Evolutionary conservation across 2,888 invertebrate genomes (phyloP).

Genomic region (Trichacis sp.): DNA sequence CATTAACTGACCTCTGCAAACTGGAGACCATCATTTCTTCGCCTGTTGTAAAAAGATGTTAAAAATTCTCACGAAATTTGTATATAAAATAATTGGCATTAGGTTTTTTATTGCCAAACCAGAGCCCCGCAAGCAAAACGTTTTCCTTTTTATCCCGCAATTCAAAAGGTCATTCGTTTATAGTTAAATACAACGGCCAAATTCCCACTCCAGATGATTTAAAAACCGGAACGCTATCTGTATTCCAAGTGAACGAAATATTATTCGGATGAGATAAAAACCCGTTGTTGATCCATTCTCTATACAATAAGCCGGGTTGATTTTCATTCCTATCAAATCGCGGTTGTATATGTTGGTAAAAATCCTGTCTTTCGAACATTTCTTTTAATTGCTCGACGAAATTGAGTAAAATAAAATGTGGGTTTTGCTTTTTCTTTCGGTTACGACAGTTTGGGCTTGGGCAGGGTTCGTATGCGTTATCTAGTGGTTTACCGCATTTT

Average conservation of each 20-base stretch:
- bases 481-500: neutral
- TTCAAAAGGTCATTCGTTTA: constrained; percentile 16
- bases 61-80: neutral
- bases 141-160: constrained; percentile 15
- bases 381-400: constrained; percentile 16
- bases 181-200: constrained; percentile 17
- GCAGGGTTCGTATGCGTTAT: neutral
- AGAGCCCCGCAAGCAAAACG: constrained; percentile 11
- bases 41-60: neutral
- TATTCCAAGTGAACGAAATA: constrained; percentile 31
- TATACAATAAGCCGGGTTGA: constrained; percentile 12
- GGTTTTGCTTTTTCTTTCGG: too few species aligned
- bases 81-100: constrained; percentile 11
- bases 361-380: constrained; percentile 16
- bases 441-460: neutral
- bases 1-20: too few species aligned
- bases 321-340: constrained; percentile 17
- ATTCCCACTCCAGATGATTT: constrained; percentile 16
- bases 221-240: constrained; percentile 31
- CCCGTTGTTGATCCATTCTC: constrained; percentile 20
- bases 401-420: constrained; percentile 15
- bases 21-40: neutral
- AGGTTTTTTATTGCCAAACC: constrained; percentile 14
- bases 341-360: constrained; percentile 12
- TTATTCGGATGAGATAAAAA: constrained; percentile 27